A percentile compares a stretch with the other conserved stretches of the same genome.
Conservation (phyloP, 2,113 vertebrate species). For the Sigmodon hispidus region DNA sequence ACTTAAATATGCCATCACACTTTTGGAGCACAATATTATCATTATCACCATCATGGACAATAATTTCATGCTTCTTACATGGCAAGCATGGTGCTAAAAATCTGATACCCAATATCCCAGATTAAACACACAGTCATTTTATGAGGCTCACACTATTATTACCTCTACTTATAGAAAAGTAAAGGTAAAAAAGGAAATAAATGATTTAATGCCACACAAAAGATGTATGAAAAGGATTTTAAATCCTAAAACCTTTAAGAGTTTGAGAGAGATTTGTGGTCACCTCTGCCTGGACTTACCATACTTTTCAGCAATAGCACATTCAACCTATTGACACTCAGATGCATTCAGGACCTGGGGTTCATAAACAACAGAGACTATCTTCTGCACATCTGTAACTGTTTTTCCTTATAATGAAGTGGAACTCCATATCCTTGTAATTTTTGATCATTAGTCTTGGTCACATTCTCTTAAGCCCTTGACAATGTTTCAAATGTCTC, state of each 20-base stretch:
- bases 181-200: neutral
- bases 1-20: neutral
- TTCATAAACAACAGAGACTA: neutral
- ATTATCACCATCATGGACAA: neutral
- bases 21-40: neutral
- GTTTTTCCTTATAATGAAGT: constrained; percentile 19
- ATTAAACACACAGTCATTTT: neutral
- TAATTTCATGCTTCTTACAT: neutral
- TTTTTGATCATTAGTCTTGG: neutral
- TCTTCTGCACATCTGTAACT: constrained; percentile 39
- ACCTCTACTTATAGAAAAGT: neutral
- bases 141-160: neutral
- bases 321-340: neutral
- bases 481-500: neutral
- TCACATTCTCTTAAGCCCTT: neutral
- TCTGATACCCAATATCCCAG: neutral
- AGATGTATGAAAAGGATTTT: neutral
- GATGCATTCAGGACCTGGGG: neutral
- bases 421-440: neutral
- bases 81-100: neutral
- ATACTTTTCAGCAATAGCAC: neutral
- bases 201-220: neutral
- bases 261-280: neutral
- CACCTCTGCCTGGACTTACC: neutral
- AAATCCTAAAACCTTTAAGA: neutral